These are phyloP conservation scores for Xiphophorus couchianus DNA, from an alignment of 2,113 vertebrate species.

Conservation along the genomic window DNA sequence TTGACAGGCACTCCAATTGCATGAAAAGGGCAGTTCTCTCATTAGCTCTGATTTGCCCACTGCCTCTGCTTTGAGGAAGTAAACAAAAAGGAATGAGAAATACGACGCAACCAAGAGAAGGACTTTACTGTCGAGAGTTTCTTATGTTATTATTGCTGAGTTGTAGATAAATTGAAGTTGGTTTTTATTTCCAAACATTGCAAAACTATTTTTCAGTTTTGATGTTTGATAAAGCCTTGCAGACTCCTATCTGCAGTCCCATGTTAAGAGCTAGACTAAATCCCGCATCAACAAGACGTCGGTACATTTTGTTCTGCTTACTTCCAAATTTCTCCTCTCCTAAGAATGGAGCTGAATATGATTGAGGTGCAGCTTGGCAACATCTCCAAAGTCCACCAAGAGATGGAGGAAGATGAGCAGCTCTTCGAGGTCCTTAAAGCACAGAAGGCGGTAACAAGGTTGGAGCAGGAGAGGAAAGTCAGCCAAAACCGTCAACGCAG, in stretches of 20 bases:
- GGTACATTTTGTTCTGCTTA: constrained; percentile 10
- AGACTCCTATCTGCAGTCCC: background rate
- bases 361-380: constrained; percentile 80
- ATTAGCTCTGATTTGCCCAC: constrained; percentile 1
- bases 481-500: constrained; percentile 57
- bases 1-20: constrained; percentile 7
- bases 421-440: constrained; percentile 55
- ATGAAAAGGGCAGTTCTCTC: constrained; percentile 1
- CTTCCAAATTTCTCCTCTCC: constrained; percentile 3
- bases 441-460: constrained; percentile 56
- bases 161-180: background rate
- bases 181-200: too few relatives aligned
- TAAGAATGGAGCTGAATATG: constrained; percentile 81
- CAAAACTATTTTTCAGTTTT: background rate
- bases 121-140: too few relatives aligned
- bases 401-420: constrained; percentile 69
- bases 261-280: too few relatives aligned
- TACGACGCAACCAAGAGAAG: too few relatives aligned
- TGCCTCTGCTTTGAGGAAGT: background rate
- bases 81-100: background rate
- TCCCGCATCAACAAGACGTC: background rate
- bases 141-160: too few relatives aligned
- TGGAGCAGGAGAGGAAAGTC: constrained; percentile 75
- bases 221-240: constrained; percentile 1
- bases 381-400: constrained; percentile 56